Evolutionary conservation across 2,888 invertebrate species (phyloP), one percentile per base, ranked within the genome.

Genomic region (Byasa hedistus): DNA sequence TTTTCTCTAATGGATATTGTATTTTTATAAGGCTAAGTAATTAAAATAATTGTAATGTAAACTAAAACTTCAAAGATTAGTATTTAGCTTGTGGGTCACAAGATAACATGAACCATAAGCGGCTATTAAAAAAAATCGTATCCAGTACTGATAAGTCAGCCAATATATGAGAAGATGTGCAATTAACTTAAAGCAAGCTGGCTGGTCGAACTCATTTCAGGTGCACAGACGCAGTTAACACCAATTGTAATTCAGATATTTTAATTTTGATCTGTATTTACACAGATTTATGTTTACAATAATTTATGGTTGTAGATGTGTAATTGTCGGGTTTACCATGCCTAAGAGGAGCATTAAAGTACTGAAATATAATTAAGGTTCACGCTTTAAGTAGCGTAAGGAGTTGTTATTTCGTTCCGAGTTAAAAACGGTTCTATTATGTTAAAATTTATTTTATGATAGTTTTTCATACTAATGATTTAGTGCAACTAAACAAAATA

Each of bases 201-300:
- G 48, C 48, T 48, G 19, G 19, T 5, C 5, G 48, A 48, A n/a
- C 48, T 48, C 7, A 48, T 48, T 48, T 24, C 2, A 27, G 15
- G 12, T 60, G 57, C 2, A n/a, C 19, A 57, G 27, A 32, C 17
- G 57, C 54, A 54, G 54, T 61, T 36, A 61, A 36, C n/a, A 15
- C 21, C 19, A 61, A 54, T 61, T 52, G 61, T 36, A 36, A 55
- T 61, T 23, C 12, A 22, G 36, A 44, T 55, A 39, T 61, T 60
- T 51, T 48, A 60, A 51, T 60, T 51, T 51, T 51, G n/a, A 55
- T 61, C 36, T 54, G 61, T 61, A 39, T 39, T 61, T 61, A 15
- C 39, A 39, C 55, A 55, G 22, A 55, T 61, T 61, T 55, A 61
- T 55, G 27, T n/a, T 23, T 3, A 7, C 8, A 39, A 23, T 61